These are phyloP conservation scores for Acrocephalus arundinaceus DNA, from an alignment of 2,113 vertebrate species.

Conservation along the genomic window DNA sequence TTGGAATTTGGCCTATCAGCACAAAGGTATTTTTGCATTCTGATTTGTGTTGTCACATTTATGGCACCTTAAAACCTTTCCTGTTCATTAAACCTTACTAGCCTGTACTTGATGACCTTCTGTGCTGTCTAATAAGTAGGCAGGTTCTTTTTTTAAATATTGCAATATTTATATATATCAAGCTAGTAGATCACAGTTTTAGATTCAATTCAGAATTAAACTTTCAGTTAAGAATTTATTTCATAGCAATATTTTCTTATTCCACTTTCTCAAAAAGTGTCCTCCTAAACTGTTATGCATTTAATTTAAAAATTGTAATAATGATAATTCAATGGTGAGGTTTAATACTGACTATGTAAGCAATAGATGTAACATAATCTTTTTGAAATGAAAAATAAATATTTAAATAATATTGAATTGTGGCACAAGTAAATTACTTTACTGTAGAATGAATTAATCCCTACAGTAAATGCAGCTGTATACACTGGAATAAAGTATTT, in stretches of 20 bases:
- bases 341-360: background rate
- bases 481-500: background rate
- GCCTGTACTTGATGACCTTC: background rate
- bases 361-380: background rate
- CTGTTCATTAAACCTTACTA: background rate
- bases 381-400: background rate
- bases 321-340: background rate
- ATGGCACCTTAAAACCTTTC: background rate
- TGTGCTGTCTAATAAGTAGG: background rate
- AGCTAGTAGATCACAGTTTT: background rate
- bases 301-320: background rate
- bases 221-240: background rate
- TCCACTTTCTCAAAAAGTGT: background rate
- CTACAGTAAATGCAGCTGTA: background rate
- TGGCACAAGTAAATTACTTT: background rate
- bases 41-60: background rate
- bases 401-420: background rate
- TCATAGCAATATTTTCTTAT: background rate
- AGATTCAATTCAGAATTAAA: background rate
- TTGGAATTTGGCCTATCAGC: background rate
- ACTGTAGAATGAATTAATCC: background rate
- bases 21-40: background rate
- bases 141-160: background rate
- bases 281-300: background rate
- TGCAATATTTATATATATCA: background rate